Base-by-base conservation (phyloP, 2,888 invertebrate genomes). In the Stegana nigrithorax region DNA sequence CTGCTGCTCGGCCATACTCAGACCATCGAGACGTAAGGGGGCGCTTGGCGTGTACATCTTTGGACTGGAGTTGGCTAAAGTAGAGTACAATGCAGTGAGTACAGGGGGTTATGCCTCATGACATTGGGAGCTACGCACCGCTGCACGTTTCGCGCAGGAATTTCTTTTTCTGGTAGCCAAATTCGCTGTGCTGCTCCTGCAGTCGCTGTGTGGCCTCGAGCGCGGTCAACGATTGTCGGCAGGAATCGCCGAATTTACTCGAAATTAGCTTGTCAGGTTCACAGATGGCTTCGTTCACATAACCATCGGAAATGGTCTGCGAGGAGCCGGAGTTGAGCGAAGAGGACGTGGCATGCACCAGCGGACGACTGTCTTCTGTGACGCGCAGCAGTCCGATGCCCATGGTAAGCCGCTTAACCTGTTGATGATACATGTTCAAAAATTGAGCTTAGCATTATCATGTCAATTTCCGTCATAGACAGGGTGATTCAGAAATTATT, bases 241-340 rank as follows among this genome's bases (percentile, higher is more conserved):
- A 86, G 19, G 86, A 86, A 70, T 86, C 86, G 32, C 86, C 85
- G 65, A 85, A 86, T 65, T 85, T 85, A 71, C 81, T 85, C 19
- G 84, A 84, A 61, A 86, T 84, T 67, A 85, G 73, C 73, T 85
- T 85, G 70, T 90, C 90, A 39, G 88, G 87, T 75, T 93, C 93
- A 65, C 91, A 89, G 73, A 89, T 90, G 39, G 91, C 92, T 85
- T 93, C 93, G 86, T 93, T 93, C 75, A 93, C 91, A 87, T 93
- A 93, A 57, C 92, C 92, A 57, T 91, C 92, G 69, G 91, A 92
- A 68, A 91, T 88, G 62, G 92, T 91, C 66, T 92, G 88, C 12
- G 89, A 91, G 64, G 90, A 89, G 73, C 90, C 91, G 29, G 90
- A 90, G 68, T 91, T 90, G 70, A 91, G 90, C 78, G 75, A 88